Evolutionary conservation across 1,140 invertebrate species (phyloP).

Genomic region (Drosophila hydei): DNA sequence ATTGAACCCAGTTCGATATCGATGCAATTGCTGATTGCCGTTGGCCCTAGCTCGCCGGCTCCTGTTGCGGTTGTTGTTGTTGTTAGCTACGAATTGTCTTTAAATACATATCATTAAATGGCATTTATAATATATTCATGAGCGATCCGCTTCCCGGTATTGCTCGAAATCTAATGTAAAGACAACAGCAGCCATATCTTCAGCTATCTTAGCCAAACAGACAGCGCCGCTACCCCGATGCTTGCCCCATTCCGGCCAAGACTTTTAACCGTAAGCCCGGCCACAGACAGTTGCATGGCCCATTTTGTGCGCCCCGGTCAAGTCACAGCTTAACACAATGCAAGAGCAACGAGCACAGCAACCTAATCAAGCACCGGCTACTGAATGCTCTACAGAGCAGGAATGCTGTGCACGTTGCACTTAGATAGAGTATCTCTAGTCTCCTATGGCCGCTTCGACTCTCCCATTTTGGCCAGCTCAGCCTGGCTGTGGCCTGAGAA

Average conservation of each 20-base stretch:
- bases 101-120: constrained; percentile 81
- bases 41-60: constrained; percentile 41
- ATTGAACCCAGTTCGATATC: constrained; percentile 77
- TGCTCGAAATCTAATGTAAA: constrained; percentile 73
- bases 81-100: constrained; percentile 75
- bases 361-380: neutral
- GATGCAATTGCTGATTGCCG: constrained; percentile 75
- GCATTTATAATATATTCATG: constrained; percentile 82
- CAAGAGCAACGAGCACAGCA: neutral
- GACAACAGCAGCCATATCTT: constrained; percentile 46
- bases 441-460: constrained; percentile 7
- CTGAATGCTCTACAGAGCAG: constrained; percentile 10
- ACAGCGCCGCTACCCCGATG: constrained; percentile 18
- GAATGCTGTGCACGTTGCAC: neutral
- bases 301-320: constrained; percentile 69
- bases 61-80: constrained; percentile 18
- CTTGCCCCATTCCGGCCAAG: constrained; percentile 36
- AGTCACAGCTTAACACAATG: constrained; percentile 49
- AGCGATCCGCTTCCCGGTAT: constrained; percentile 76
- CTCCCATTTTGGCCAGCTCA: constrained; percentile 51
- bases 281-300: constrained; percentile 72
- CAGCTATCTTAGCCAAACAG: constrained; percentile 34
- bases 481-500: constrained; percentile 42
- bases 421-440: neutral
- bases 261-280: constrained; percentile 74